Conservation (phyloP, 2,797 vertebrate species). For the Tapirus indicus region DNA sequence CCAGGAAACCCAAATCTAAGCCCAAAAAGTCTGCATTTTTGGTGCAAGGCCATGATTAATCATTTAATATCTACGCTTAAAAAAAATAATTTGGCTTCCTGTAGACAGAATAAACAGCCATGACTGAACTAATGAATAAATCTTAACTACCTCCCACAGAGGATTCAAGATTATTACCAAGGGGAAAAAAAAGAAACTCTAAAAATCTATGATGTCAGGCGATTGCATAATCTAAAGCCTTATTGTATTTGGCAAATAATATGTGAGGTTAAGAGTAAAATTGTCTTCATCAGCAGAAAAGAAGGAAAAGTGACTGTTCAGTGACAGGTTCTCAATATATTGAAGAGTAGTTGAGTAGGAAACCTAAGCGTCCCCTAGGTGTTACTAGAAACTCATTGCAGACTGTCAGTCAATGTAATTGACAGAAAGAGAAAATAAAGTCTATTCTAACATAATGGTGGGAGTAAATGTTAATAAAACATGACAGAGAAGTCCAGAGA, state of each 20-base stretch:
- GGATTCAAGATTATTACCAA: not conserved
- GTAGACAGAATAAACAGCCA: not conserved
- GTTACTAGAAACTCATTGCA: conserved; percentile 73
- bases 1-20: not conserved
- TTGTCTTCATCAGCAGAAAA: conserved; percentile 72
- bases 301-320: conserved; percentile 59
- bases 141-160: not conserved
- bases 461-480: conserved; percentile 76
- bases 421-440: conserved; percentile 75
- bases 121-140: conserved; percentile 1
- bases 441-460: conserved; percentile 69
- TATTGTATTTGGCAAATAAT: conserved; percentile 69
- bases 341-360: conserved; percentile 59
- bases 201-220: conserved; percentile 1
- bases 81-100: not conserved
- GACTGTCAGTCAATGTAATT: conserved; percentile 79
- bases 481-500: conserved; percentile 47
- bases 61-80: conserved; percentile 7
- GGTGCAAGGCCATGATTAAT: not conserved
- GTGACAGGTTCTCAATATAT: conserved; percentile 77
- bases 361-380: conserved; percentile 66
- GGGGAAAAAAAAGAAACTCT: not conserved
- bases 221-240: conserved; percentile 49
- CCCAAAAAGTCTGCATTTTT: not conserved
- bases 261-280: conserved; percentile 61